Base-by-base conservation (phyloP, 2,113 vertebrate species). In the Equus quagga region DNA sequence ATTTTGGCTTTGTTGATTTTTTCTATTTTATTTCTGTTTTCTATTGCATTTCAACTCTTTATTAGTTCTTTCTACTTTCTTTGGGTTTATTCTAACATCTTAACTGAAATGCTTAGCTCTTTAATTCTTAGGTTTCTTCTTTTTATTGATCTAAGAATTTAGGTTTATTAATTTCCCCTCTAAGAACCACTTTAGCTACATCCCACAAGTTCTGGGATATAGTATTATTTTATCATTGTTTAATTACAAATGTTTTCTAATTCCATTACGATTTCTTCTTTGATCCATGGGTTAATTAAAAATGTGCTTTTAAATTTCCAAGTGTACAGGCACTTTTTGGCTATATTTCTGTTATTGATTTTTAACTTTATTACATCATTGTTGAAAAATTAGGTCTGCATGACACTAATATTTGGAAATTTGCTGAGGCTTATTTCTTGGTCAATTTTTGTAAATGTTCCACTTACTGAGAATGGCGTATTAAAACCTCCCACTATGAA, bases 201-300 rank as follows among this genome's bases (percentile, higher is more conserved):
- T 70, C 8, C 6, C 28, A 19, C n/a, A 73, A 28, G 11, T 91
- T 72, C 49, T 87, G 28, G 76, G 41, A 31, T 65, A 64, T 10
- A 54, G 28, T 54, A n/a, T 69, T 85, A 6, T 76, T 89, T 58
- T 54, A 76, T 89, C 26, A 33, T 76, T 83, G 36, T 19, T 89
- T 88, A 82, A 75, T 51, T 97, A 54, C 24, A 76, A n/a, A 46
- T 78, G 26, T 73, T 87, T 75, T 44, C 36, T 90, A 90, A 73
- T 75, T 81, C 15, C 17, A 24, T 78, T 64, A 44, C 36, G 65
- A 56, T 60, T 60, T 70, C 44, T 72, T 73, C 31, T 86, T 91
- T 81, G 70, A 83, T 78, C 24, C 19, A 65, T 15, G 28, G 44
- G 56, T 70, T 64, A 54, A 64, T 72, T 79, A 28, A 58, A 89